These are phyloP conservation scores for Spisula subtruncata DNA, from an alignment of 2,888 invertebrate species.

Conservation along the genomic window DNA sequence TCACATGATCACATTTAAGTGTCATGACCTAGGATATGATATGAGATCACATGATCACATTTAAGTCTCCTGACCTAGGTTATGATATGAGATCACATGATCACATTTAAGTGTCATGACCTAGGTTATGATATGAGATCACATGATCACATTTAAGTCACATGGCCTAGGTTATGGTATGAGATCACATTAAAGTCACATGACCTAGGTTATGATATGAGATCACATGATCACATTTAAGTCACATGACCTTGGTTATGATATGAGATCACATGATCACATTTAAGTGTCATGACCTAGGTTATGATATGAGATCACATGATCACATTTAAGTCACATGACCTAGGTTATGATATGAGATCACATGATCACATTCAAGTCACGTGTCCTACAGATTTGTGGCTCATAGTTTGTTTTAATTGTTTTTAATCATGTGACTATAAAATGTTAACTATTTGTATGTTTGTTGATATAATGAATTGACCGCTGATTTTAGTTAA, in stretches of 20 bases:
- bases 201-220: neutral
- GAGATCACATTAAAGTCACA: slow-evolving; percentile 12
- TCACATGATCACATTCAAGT: neutral
- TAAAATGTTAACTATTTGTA: slow-evolving; percentile 27
- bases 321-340: slow-evolving; percentile 24
- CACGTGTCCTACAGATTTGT: neutral
- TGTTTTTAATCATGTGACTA: slow-evolving; percentile 34
- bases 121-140: neutral
- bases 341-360: neutral
- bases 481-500: slow-evolving; percentile 33
- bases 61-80: slow-evolving; percentile 7
- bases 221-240: slow-evolving; percentile 21
- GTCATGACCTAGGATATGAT: neutral
- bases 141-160: slow-evolving; percentile 19
- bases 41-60: slow-evolving; percentile 3
- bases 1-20: neutral
- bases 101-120: neutral
- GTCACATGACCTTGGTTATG: no score
- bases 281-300: neutral
- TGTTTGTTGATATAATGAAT: neutral
- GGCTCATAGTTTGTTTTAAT: slow-evolving; percentile 13
- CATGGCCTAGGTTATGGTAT: neutral
- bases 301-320: neutral
- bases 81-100: neutral
- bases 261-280: neutral